A percentile compares a stretch with the other conserved stretches of the same genome.
Conservation (phyloP, 23 tunicate species). For the Ascidia mentula region DNA sequence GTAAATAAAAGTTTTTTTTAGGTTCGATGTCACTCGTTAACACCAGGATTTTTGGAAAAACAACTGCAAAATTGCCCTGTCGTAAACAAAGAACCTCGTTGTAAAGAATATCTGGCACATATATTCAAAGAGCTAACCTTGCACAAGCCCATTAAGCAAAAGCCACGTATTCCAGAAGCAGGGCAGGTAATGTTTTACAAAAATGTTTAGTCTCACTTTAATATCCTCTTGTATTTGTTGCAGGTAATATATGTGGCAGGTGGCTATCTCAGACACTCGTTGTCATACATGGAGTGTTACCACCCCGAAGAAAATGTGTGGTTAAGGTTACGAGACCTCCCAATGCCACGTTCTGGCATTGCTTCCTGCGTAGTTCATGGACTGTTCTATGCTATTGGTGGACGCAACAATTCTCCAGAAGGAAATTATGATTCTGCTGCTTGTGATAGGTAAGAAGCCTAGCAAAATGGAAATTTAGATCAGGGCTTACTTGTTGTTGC, state of each 20-base stretch:
- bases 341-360: constrained; percentile 81
- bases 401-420: constrained; percentile 71
- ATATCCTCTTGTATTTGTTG: too few species aligned
- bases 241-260: constrained; percentile 94
- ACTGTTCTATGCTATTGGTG: constrained; percentile 87
- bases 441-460: constrained; percentile 66
- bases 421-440: constrained; percentile 73
- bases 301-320: constrained; percentile 71
- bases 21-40: constrained; percentile 89
- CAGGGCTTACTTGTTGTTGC: too few species aligned
- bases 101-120: constrained; percentile 63
- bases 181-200: constrained; percentile 73
- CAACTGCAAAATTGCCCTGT: constrained; percentile 87
- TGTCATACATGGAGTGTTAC: constrained; percentile 79
- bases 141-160: constrained; percentile 74
- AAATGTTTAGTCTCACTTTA: too few species aligned
- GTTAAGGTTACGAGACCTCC: constrained; percentile 62
- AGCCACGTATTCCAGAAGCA: constrained; percentile 73
- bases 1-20: not conserved
- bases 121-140: constrained; percentile 77
- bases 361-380: constrained; percentile 93
- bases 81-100: constrained; percentile 67
- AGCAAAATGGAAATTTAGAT: too few species aligned
- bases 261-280: constrained; percentile 88
- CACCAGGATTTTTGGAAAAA: constrained; percentile 70